Evolutionary conservation across 2,113 vertebrate species (phyloP).

Genomic region (Pteronura brasiliensis): DNA sequence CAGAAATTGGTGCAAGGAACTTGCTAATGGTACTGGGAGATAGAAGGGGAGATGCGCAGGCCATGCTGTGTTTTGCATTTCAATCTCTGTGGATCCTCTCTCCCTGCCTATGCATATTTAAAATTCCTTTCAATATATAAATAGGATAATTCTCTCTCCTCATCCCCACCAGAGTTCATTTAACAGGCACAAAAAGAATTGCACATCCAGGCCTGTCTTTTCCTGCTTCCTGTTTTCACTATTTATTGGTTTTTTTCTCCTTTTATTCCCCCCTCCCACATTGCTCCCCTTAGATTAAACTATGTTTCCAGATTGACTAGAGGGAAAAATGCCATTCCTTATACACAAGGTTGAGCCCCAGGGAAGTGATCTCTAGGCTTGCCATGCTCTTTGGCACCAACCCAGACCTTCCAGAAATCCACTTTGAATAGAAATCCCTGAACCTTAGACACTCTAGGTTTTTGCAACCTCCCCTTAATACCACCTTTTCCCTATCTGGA

Average conservation of each 20-base stretch:
- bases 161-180: conserved; percentile 71
- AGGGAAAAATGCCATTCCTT: conserved; percentile 41
- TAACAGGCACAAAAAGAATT: conserved; percentile 71
- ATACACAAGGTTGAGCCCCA: not conserved
- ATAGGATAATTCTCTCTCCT: conserved; percentile 66
- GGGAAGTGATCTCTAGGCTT: not conserved
- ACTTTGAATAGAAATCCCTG: conserved; percentile 24
- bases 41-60: conserved; percentile 13
- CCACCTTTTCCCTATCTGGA: not conserved
- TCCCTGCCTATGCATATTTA: conserved; percentile 74
- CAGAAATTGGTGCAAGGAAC: conserved; percentile 66
- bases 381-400: not conserved
- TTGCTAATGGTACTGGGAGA: conserved; percentile 51
- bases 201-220: conserved; percentile 57
- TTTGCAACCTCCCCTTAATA: not conserved
- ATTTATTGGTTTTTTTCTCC: conserved; percentile 72
- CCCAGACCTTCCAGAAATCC: not conserved
- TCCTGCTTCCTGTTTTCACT: conserved; percentile 56
- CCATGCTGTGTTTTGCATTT: conserved; percentile 68
- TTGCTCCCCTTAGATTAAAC: conserved; percentile 50
- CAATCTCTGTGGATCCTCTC: conserved; percentile 66
- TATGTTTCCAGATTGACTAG: conserved; percentile 28
- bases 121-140: conserved; percentile 78
- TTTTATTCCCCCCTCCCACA: not conserved
- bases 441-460: not conserved